Conservation (phyloP, 2,888 invertebrate species). For the Dilophus febrilis region DNA sequence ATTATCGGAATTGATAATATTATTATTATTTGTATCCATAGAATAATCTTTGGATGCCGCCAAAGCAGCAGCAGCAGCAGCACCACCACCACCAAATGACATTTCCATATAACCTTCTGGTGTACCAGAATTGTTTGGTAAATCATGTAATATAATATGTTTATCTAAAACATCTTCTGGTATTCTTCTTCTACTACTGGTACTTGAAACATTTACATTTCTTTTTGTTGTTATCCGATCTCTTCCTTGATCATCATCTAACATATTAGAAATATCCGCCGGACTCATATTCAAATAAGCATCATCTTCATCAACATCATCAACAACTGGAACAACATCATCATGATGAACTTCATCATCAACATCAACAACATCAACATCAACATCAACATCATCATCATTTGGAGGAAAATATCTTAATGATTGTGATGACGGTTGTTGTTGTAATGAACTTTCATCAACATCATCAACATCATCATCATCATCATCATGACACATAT, state of each 20-base stretch:
- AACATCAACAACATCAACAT: too few species aligned
- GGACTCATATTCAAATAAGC: slow-evolving; percentile 17
- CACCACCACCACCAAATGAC: slow-evolving; percentile 27
- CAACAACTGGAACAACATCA: too few species aligned
- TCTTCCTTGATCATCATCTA: neutral
- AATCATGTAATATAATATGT: slow-evolving; percentile 4
- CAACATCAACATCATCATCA: too few species aligned
- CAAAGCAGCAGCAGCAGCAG: too few species aligned
- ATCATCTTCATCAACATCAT: slow-evolving; percentile 7
- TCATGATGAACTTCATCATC: too few species aligned
- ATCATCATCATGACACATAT: neutral
- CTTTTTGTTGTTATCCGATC: too few species aligned
- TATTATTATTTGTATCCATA: too few species aligned
- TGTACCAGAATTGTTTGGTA: slow-evolving; percentile 27
- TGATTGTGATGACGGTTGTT: neutral
- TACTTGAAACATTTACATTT: too few species aligned
- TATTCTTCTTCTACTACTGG: too few species aligned
- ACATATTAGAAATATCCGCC: neutral
- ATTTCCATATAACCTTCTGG: slow-evolving; percentile 50
- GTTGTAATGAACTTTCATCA: neutral
- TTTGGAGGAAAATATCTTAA: too few species aligned
- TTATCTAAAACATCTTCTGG: too few species aligned
- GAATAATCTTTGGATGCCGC: too few species aligned
- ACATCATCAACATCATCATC: neutral
- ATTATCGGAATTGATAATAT: slow-evolving; percentile 28